A percentile compares a stretch with the other conserved stretches of the same genome.
phyloP scores from a whole-genome alignment of 1,140 invertebrate genomes.

The Procambarus clarkii region DNA sequence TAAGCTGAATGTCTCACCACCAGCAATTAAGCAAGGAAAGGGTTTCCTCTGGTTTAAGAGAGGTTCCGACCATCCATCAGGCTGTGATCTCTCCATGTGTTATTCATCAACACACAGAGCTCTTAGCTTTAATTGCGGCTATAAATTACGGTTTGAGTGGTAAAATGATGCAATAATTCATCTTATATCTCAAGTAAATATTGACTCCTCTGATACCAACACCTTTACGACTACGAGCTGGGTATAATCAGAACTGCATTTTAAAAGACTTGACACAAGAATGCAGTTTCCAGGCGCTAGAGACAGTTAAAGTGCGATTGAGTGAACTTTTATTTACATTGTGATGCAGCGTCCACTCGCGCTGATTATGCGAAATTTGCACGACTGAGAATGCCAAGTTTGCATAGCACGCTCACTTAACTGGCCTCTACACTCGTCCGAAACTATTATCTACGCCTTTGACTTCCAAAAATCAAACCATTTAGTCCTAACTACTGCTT shows the following conservation, averaged over 20 bases:
- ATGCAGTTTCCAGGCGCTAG: slow-evolving; percentile 9
- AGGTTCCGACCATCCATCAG: not conserved
- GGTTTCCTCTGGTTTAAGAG: not conserved
- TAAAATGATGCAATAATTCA: slow-evolving; percentile 51
- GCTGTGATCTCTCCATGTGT: not conserved
- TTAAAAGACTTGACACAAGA: not conserved
- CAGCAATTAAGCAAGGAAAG: not conserved
- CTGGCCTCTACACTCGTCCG: slow-evolving; percentile 57
- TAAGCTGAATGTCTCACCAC: not conserved
- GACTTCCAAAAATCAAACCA: not conserved
- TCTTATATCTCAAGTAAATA: slow-evolving; percentile 38
- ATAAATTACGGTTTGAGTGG: slow-evolving; percentile 42
- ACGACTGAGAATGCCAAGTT: slow-evolving; percentile 68
- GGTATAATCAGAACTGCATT: not conserved
- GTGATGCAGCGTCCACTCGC: slow-evolving; percentile 56
- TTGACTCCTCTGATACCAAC: slow-evolving; percentile 37
- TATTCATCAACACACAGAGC: slow-evolving; percentile 10
- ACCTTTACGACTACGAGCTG: slow-evolving; percentile 10
- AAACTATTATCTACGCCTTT: not conserved
- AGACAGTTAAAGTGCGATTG: slow-evolving; percentile 19
- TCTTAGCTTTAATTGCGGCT: slow-evolving; percentile 53
- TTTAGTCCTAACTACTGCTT: not conserved
- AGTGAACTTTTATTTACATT: slow-evolving; percentile 62
- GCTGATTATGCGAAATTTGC: slow-evolving; percentile 70
- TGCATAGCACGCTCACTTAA: slow-evolving; percentile 68